These are phyloP conservation scores for Thymelicus sylvestris DNA, from an alignment of 2,888 invertebrate species.

Conservation along the genomic window DNA sequence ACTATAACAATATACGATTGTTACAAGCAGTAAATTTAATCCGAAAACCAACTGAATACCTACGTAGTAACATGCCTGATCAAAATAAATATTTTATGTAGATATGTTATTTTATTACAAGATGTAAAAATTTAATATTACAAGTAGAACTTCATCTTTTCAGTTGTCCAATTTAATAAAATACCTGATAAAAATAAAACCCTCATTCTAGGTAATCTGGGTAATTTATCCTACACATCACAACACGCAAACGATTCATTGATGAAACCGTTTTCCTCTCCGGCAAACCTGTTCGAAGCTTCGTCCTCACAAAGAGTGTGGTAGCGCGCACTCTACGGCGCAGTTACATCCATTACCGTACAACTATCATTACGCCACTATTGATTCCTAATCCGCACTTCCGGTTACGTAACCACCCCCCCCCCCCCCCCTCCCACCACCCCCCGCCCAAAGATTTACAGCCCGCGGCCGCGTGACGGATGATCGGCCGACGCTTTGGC, in stretches of 20 bases:
- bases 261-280: background rate
- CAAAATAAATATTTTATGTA: too few species aligned
- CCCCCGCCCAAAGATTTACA: constrained; percentile 70
- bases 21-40: too few species aligned
- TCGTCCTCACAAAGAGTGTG: background rate
- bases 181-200: too few species aligned
- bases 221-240: background rate
- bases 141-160: too few species aligned
- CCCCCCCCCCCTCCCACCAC: constrained; percentile 53
- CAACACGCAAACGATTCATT: background rate
- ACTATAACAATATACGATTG: too few species aligned
- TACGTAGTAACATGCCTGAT: too few species aligned
- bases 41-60: too few species aligned
- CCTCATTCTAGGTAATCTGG: background rate
- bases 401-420: constrained; percentile 77
- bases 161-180: too few species aligned
- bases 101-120: too few species aligned
- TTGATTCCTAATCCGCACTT: constrained; percentile 85
- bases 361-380: constrained; percentile 84
- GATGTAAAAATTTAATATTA: too few species aligned
- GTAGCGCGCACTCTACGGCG: constrained; percentile 68
- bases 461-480: constrained; percentile 75
- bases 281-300: too few species aligned
- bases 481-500: constrained; percentile 71
- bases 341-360: constrained; percentile 74